Conservation (phyloP, 1,140 invertebrate species). For the Papilio dardanus region DNA sequence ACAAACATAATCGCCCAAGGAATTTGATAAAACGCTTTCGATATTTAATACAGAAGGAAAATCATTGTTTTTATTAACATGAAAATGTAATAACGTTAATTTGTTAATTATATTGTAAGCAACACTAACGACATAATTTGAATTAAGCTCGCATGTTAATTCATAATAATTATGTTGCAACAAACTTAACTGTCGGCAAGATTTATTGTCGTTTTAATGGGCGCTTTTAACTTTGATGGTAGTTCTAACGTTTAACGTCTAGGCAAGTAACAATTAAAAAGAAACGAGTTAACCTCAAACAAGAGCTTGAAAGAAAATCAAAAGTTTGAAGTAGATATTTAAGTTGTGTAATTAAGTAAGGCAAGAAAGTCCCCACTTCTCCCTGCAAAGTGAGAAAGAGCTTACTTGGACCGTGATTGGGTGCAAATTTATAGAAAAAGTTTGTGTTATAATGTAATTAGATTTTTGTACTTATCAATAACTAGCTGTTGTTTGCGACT, state of each 20-base stretch:
- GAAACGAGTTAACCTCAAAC: conserved; percentile 33
- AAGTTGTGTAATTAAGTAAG: conserved; percentile 20
- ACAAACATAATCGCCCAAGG: not conserved
- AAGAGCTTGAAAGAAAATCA: conserved; percentile 25
- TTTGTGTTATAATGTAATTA: not conserved
- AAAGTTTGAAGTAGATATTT: conserved; percentile 24
- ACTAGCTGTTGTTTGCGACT: too few relatives aligned
- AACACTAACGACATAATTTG: conserved; percentile 10
- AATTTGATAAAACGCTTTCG: not conserved
- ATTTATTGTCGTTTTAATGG: conserved; percentile 63
- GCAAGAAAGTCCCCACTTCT: not conserved
- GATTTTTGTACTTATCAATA: not conserved
- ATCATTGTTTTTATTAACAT: not conserved
- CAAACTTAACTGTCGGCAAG: conserved; percentile 57
- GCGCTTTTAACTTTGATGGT: conserved; percentile 58
- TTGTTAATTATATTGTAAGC: not conserved
- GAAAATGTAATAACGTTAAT: not conserved
- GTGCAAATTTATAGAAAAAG: not conserved
- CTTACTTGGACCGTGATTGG: not conserved
- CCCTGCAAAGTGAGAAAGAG: conserved; percentile 5
- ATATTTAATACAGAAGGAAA: not conserved
- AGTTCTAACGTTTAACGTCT: conserved; percentile 56
- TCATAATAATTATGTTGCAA: conserved; percentile 45
- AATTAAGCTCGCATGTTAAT: conserved; percentile 28
- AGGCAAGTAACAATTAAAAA: conserved; percentile 38